Conservation (phyloP, 37 sponge, comb jelly and placozoan species). For the Lycopodina hypogea region DNA sequence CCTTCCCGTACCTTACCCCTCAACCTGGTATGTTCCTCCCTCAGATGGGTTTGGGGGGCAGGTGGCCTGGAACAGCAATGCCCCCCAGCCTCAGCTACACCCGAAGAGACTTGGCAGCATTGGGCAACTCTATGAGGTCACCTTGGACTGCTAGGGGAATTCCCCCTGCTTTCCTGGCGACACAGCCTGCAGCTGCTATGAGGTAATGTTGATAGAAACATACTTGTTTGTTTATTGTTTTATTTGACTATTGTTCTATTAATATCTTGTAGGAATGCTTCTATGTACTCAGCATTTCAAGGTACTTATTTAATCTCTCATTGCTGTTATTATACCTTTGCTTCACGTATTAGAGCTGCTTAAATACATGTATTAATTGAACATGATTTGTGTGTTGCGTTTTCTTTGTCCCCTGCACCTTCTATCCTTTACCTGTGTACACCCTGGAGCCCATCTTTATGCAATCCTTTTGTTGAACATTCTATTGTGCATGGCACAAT, state of each 20-base stretch:
- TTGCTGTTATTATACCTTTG: too few relatives aligned
- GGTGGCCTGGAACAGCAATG: neutral
- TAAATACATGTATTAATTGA: neutral
- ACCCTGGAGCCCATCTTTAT: neutral
- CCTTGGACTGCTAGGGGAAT: conserved; percentile 24
- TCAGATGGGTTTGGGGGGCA: conserved; percentile 36
- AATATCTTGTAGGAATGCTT: neutral
- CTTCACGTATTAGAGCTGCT: too few relatives aligned
- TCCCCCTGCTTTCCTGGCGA: conserved; percentile 21
- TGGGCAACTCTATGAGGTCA: conserved; percentile 3
- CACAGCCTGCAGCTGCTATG: neutral
- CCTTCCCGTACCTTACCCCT: conserved; percentile 21
- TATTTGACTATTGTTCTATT: neutral
- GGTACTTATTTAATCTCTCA: neutral
- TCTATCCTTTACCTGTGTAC: too few relatives aligned
- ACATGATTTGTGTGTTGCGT: too few relatives aligned
- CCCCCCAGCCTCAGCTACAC: conserved; percentile 20
- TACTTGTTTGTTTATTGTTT: neutral
- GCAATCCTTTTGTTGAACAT: neutral
- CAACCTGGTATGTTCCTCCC: conserved; percentile 27
- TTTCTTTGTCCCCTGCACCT: too few relatives aligned
- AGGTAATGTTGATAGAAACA: neutral
- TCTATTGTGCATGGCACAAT: conserved; percentile 4
- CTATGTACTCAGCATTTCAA: conserved; percentile 7
- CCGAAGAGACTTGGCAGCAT: neutral